phyloP scores from a whole-genome alignment of 2,113 vertebrate species.

The Calyptomena viridis region DNA sequence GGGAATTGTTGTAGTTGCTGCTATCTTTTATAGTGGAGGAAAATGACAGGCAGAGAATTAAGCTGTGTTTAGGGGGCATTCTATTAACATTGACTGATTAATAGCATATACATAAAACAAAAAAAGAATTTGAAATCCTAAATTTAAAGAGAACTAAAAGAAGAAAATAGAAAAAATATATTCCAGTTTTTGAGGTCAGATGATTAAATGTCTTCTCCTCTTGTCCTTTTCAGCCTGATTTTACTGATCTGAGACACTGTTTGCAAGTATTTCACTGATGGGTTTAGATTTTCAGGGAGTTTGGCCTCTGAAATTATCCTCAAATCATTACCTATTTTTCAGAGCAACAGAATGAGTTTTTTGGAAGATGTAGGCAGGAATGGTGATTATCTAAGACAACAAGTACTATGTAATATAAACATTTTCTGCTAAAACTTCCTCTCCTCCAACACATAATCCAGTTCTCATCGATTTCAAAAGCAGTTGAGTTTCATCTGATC shows the following conservation, averaged over 20 bases:
- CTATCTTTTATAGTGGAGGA: neutral
- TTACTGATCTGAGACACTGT: neutral
- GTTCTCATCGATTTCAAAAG: slow-evolving; percentile 41
- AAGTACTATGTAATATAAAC: slow-evolving; percentile 8
- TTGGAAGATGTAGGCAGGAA: neutral
- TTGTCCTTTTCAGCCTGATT: neutral
- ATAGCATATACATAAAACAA: neutral
- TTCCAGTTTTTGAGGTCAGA: neutral
- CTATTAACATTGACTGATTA: neutral
- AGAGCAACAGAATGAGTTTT: neutral
- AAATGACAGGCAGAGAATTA: neutral
- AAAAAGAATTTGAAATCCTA: neutral
- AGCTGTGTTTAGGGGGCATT: neutral
- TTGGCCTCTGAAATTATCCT: neutral
- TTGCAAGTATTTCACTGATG: neutral
- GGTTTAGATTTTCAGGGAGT: neutral
- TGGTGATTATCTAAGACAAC: neutral
- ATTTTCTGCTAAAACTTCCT: slow-evolving; percentile 13
- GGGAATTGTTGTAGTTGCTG: neutral
- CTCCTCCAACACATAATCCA: neutral
- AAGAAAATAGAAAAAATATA: neutral
- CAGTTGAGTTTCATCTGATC: slow-evolving; percentile 24
- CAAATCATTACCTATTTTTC: neutral
- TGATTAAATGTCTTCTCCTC: neutral
- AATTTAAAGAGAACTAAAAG: neutral